phyloP scores from a whole-genome alignment of 2,797 vertebrate genomes.

The Sternotherus odoratus region DNA sequence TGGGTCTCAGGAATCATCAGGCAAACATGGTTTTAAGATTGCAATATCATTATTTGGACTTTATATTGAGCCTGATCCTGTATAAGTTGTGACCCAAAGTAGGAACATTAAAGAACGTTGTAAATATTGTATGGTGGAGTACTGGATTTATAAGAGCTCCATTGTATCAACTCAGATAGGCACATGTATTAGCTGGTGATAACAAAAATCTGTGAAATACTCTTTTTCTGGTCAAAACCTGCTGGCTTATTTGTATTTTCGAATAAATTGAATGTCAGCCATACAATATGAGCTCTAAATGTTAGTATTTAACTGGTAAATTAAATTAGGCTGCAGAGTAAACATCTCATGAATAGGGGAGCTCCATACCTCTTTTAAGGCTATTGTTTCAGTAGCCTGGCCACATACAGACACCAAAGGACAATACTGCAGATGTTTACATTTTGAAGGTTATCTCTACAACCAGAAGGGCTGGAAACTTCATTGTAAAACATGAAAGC shows the following conservation, averaged over 20 bases:
- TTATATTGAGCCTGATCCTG: background rate
- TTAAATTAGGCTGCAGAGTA: background rate
- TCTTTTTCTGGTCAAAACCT: background rate
- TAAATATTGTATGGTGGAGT: background rate
- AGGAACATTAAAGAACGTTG: background rate
- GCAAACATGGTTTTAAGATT: background rate
- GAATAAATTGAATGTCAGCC: background rate
- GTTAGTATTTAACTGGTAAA: background rate
- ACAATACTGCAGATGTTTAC: background rate
- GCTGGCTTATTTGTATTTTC: background rate
- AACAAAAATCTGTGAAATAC: background rate
- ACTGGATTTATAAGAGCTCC: background rate
- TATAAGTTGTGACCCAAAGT: background rate
- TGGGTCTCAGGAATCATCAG: background rate
- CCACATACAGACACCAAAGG: background rate
- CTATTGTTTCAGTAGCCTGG: background rate
- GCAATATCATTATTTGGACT: background rate
- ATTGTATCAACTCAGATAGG: background rate
- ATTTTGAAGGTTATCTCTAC: constrained; percentile 8
- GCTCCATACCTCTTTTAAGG: background rate
- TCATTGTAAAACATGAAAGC: background rate
- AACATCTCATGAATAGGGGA: background rate
- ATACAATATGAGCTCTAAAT: background rate
- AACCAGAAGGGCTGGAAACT: background rate
- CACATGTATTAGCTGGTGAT: background rate